Conservation (phyloP, 2,888 invertebrate species). For the Adelognathus sp. region DNA sequence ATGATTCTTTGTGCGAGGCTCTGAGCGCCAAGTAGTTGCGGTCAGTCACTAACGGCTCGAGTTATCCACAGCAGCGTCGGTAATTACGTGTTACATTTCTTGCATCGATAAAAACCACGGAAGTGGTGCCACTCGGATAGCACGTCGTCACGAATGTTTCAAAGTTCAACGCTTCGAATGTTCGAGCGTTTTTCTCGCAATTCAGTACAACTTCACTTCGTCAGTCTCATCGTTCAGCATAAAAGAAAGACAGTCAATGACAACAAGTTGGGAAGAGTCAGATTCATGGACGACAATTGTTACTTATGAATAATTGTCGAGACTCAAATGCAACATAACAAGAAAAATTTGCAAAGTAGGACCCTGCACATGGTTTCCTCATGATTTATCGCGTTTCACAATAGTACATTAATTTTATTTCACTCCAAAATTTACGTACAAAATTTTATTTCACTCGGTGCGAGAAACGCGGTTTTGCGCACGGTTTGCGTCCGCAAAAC, state of each 20-base stretch:
- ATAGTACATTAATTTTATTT: no score
- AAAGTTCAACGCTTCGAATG: not conserved
- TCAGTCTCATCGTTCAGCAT: constrained; percentile 9
- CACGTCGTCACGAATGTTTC: constrained; percentile 16
- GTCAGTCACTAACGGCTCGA: constrained; percentile 22
- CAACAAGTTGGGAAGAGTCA: no score
- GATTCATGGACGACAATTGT: no score
- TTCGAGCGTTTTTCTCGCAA: not conserved
- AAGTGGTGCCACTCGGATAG: constrained; percentile 39
- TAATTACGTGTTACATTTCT: constrained; percentile 40
- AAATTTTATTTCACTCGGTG: no score
- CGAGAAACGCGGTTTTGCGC: no score
- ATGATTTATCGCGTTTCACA: no score
- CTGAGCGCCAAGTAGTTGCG: constrained; percentile 12
- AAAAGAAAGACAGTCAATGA: not conserved
- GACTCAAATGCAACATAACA: not conserved
- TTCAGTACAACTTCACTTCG: constrained; percentile 17
- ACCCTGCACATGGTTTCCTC: no score
- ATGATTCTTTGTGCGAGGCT: constrained; percentile 50
- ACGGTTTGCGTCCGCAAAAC: no score
- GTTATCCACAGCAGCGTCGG: not conserved
- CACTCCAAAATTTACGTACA: no score
- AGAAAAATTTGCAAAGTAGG: no score
- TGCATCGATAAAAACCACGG: constrained; percentile 41
- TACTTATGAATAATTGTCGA: not conserved